phyloP scores from a whole-genome alignment of 2,888 invertebrate species.

The Sesia apiformis region DNA sequence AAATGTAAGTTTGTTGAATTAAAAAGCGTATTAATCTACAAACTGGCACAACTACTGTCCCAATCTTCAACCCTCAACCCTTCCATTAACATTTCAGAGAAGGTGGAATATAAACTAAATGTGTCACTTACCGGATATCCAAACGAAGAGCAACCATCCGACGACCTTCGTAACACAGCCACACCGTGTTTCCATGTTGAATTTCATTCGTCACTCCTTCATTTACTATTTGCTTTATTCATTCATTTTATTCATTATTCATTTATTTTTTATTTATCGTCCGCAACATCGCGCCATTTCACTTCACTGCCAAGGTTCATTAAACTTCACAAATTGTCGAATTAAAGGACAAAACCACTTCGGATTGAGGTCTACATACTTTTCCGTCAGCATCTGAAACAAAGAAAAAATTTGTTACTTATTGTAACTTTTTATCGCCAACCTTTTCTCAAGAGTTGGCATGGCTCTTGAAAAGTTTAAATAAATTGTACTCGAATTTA shows the following conservation, averaged over 20 bases:
- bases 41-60: too few species aligned
- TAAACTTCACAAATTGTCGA: neutral
- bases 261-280: slow-evolving; percentile 12
- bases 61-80: too few species aligned
- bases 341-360: neutral
- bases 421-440: neutral
- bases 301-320: slow-evolving; percentile 10
- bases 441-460: neutral
- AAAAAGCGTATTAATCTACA: too few species aligned
- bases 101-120: neutral
- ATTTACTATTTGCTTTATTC: slow-evolving; percentile 9
- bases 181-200: slow-evolving; percentile 41
- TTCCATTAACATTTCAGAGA: too few species aligned
- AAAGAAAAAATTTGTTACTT: slow-evolving; percentile 24
- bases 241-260: slow-evolving; percentile 9
- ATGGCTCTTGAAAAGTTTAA: neutral
- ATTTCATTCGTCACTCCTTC: neutral
- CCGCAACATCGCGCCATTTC: slow-evolving; percentile 2
- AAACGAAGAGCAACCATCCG: slow-evolving; percentile 36
- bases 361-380: neutral
- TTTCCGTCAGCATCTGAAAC: slow-evolving; percentile 36
- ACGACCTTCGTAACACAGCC: slow-evolving; percentile 24
- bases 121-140: slow-evolving; percentile 47
- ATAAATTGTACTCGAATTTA: too few species aligned
- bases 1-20: too few species aligned